Conservation (phyloP, 2,113 vertebrate species). For the Muntiacus muntjak region DNA sequence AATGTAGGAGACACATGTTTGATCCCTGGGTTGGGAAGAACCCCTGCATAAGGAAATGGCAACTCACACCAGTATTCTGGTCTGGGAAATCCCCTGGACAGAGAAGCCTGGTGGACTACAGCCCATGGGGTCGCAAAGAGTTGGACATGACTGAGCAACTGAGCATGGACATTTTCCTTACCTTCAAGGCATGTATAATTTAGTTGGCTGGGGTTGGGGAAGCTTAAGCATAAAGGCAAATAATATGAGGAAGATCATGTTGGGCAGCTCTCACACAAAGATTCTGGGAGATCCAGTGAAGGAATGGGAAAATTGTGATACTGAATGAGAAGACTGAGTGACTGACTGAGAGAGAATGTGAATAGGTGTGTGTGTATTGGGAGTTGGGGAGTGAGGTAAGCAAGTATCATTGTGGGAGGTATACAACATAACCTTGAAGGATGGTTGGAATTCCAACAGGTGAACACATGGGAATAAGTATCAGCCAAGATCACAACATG, state of each 20-base stretch:
- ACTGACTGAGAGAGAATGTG: neutral
- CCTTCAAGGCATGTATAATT: neutral
- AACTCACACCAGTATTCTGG: neutral
- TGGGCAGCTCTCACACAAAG: neutral
- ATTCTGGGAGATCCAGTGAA: neutral
- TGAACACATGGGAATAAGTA: neutral
- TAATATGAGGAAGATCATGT: neutral
- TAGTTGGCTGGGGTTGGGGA: neutral
- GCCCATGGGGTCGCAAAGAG: neutral
- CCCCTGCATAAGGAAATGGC: neutral
- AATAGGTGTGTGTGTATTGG: neutral
- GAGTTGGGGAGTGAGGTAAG: neutral
- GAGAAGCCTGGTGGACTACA: neutral
- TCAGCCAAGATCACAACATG: neutral
- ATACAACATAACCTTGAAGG: neutral
- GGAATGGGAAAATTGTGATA: neutral
- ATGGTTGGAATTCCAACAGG: neutral
- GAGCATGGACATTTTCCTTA: neutral
- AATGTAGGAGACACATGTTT: neutral
- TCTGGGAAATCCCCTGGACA: neutral
- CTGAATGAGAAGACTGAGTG: neutral
- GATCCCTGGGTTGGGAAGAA: neutral
- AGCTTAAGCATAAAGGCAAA: neutral
- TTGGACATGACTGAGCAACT: neutral
- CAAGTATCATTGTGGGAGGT: neutral